These are phyloP conservation scores for Phasianus colchicus DNA, from an alignment of 2,113 vertebrate species.

Conservation along the genomic window DNA sequence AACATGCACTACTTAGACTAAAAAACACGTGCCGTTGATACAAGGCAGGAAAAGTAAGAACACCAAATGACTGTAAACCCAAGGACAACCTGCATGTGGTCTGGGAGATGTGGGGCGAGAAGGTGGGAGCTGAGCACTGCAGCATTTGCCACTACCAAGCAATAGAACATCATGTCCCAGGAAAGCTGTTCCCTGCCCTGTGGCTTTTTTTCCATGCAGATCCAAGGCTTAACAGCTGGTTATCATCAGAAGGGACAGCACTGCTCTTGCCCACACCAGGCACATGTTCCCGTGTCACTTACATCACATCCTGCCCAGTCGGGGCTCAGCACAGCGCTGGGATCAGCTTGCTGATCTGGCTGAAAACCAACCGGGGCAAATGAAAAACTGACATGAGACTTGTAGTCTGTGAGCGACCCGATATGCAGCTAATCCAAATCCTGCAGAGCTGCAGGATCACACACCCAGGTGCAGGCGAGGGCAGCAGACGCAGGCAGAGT, in stretches of 20 bases:
- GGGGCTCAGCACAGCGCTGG: accelerated
- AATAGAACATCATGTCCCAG: neutral
- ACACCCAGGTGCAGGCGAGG: neutral
- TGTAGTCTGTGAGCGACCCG: neutral
- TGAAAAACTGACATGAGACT: neutral
- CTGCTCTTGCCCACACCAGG: neutral
- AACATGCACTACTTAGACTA: accelerated
- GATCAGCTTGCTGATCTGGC: neutral
- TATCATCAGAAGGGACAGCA: neutral
- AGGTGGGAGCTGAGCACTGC: neutral
- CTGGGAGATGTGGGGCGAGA: neutral
- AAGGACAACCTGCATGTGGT: neutral
- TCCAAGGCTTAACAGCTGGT: neutral
- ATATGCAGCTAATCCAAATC: neutral
- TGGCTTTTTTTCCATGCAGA: neutral
- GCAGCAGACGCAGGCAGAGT: neutral
- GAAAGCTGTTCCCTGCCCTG: neutral
- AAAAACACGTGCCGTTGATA: accelerated
- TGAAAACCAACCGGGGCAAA: neutral
- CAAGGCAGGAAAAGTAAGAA: neutral
- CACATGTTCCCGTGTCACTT: neutral
- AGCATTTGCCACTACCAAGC: neutral
- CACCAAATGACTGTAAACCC: neutral
- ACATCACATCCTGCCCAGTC: neutral
- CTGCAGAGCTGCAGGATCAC: neutral